Conservation (phyloP, 2,113 vertebrate species). For the Carassius gibelio region DNA sequence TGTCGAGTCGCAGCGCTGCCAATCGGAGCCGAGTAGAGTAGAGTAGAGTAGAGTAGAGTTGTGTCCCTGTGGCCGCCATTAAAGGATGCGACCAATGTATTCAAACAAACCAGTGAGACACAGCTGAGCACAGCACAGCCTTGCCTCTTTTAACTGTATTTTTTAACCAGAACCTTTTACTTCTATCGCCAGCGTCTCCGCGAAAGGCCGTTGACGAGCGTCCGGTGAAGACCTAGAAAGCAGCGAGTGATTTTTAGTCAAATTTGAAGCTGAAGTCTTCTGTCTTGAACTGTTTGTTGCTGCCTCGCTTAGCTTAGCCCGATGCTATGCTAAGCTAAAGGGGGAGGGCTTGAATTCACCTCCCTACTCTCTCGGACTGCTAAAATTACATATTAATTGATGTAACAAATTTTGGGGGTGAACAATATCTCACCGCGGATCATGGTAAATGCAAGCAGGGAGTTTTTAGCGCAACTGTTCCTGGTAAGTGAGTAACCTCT, state of each 20-base stretch:
- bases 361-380: constrained; percentile 26
- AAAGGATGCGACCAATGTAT: constrained; percentile 94
- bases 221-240: constrained; percentile 56
- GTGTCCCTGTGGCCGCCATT: constrained; percentile 95
- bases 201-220: background rate
- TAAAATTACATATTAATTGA: constrained; percentile 10
- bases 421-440: constrained; percentile 1
- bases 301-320: constrained; percentile 60
- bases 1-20: constrained; percentile 48
- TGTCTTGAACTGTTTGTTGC: constrained; percentile 70
- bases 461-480: constrained; percentile 20
- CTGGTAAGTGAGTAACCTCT: constrained; percentile 34
- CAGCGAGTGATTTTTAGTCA: constrained; percentile 58
- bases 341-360: constrained; percentile 54
- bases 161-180: constrained; percentile 1
- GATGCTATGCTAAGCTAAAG: constrained; percentile 63
- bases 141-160: constrained; percentile 35
- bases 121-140: constrained; percentile 60
- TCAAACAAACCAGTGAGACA: constrained; percentile 84
- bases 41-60: constrained; percentile 68
- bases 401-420: background rate
- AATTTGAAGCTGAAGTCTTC: constrained; percentile 55
- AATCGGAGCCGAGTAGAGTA: constrained; percentile 39
- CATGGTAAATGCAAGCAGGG: constrained; percentile 36
- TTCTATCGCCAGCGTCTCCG: constrained; percentile 27